Conservation (phyloP, 2,113 vertebrate species). For the Mugil cephalus region DNA sequence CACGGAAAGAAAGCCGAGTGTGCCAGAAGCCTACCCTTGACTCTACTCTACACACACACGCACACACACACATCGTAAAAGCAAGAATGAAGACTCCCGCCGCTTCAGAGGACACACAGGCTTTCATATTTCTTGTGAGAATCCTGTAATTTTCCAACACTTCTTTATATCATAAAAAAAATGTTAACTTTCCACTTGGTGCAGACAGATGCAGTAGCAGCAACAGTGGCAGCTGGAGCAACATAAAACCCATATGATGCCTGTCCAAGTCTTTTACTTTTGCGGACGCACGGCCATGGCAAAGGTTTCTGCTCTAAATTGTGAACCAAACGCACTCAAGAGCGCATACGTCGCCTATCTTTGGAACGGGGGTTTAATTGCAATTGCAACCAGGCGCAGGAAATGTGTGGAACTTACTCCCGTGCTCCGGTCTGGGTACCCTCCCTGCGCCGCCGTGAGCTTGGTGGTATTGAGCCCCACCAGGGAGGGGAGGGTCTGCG, state of each 20-base stretch:
- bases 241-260: conserved; percentile 34
- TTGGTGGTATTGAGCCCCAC: conserved; percentile 96
- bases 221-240: conserved; percentile 23
- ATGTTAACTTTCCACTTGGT: conserved; percentile 46
- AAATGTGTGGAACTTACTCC: conserved; percentile 85
- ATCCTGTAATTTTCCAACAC: neutral
- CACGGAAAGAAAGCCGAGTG: neutral
- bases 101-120: conserved; percentile 14
- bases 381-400: conserved; percentile 3
- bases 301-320: neutral
- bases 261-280: conserved; percentile 39
- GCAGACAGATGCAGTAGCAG: neutral
- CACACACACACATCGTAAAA: neutral
- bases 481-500: conserved; percentile 96
- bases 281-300: conserved; percentile 5
- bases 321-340: neutral
- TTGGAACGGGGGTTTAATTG: neutral
- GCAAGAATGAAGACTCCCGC: conserved; percentile 10
- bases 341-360: neutral
- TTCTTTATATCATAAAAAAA: neutral
- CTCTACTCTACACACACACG: conserved; percentile 28
- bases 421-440: conserved; percentile 92
- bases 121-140: neutral
- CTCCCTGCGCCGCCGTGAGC: conserved; percentile 91
- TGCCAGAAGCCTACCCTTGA: conserved; percentile 9